These are phyloP conservation scores for Mellivora capensis DNA, from an alignment of 2,113 vertebrate genomes.

Conservation along the genomic window DNA sequence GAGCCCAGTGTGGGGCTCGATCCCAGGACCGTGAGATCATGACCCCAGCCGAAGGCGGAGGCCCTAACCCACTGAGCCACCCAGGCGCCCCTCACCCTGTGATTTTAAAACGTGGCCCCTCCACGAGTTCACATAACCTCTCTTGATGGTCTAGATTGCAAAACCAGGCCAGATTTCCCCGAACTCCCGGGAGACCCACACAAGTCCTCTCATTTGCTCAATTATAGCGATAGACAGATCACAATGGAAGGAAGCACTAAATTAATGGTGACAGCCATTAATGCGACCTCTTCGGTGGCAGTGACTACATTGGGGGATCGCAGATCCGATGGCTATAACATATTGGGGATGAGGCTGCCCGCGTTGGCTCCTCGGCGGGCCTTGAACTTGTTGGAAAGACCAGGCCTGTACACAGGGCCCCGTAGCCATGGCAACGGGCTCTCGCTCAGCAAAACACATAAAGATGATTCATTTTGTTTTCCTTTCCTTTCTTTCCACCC, in stretches of 20 bases:
- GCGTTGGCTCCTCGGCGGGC: conserved; percentile 57
- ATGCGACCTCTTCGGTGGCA: conserved; percentile 52
- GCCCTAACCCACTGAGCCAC: too few relatives aligned
- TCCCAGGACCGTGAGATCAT: too few relatives aligned
- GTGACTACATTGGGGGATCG: conserved; percentile 17
- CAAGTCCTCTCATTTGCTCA: conserved; percentile 56
- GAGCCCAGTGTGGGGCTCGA: too few relatives aligned
- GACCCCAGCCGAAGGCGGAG: too few relatives aligned
- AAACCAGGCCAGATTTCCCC: conserved; percentile 69
- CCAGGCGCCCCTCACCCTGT: too few relatives aligned
- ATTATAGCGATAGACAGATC: conserved; percentile 64
- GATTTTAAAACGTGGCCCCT: conserved; percentile 56
- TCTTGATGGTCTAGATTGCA: conserved; percentile 54
- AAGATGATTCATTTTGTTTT: conserved; percentile 81
- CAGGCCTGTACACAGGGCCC: conserved; percentile 60
- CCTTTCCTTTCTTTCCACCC: conserved; percentile 76
- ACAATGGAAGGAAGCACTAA: conserved; percentile 63
- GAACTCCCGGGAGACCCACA: conserved; percentile 51
- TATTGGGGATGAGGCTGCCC: conserved; percentile 25
- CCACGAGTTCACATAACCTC: conserved; percentile 49
- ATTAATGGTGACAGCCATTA: conserved; percentile 69
- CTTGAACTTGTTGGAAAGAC: conserved; percentile 77
- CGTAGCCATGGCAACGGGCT: conserved; percentile 73
- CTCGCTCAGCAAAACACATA: conserved; percentile 74
- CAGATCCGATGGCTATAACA: conserved; percentile 48